Evolutionary conservation across 1,140 invertebrate species (phyloP).

Genomic region (Rhynchophorus ferrugineus): DNA sequence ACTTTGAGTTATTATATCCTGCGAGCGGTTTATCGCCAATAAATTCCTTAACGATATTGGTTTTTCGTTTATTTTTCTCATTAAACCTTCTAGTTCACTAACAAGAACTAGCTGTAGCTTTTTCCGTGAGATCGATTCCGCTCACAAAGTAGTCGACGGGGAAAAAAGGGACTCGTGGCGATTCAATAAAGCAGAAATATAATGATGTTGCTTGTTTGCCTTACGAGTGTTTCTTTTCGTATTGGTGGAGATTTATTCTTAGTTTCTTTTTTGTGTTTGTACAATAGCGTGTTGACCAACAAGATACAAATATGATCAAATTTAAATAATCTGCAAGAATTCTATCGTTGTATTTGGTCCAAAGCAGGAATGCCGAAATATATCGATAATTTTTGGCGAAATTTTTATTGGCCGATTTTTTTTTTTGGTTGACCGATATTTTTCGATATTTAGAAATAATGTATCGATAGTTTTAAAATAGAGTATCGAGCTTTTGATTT

Average conservation of each 20-base stretch:
- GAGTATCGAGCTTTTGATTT: too few relatives aligned
- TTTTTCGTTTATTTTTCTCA: neutral
- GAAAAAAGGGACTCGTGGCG: neutral
- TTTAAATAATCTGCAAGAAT: too few relatives aligned
- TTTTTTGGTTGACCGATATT: too few relatives aligned
- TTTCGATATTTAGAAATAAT: too few relatives aligned
- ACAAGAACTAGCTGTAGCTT: neutral
- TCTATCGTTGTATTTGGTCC: too few relatives aligned
- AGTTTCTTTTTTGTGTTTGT: neutral
- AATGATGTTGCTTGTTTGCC: neutral
- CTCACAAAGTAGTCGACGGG: neutral
- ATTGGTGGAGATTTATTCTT: neutral
- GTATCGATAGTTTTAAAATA: too few relatives aligned
- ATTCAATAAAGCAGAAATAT: neutral
- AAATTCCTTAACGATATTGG: neutral
- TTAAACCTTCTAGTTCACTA: neutral
- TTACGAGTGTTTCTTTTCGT: neutral
- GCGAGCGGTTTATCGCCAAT: neutral
- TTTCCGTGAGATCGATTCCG: neutral
- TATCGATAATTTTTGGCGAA: too few relatives aligned
- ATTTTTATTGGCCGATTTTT: too few relatives aligned
- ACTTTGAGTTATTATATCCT: neutral
- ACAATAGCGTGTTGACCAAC: neutral
- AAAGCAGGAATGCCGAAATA: conserved; percentile 1
- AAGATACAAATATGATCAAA: too few relatives aligned